These are phyloP conservation scores for Stegodyphus mimosarum DNA, from an alignment of 1,140 invertebrate genomes.

Conservation along the genomic window DNA sequence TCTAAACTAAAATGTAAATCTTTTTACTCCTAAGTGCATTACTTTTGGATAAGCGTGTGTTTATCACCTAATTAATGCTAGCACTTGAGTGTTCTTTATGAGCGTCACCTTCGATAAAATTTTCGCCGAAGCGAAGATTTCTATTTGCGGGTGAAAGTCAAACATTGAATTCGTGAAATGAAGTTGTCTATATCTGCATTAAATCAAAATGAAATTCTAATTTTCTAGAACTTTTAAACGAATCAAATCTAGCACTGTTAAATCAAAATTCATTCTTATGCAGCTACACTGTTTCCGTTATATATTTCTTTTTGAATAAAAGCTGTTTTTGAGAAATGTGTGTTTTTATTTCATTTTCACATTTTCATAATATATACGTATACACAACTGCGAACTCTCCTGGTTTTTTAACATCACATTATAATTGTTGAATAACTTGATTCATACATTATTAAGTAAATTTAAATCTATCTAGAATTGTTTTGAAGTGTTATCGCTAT, in stretches of 20 bases:
- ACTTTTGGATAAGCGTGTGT: conserved; percentile 1
- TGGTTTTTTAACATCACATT: too few species aligned
- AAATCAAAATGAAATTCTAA: not conserved
- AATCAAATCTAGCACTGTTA: not conserved
- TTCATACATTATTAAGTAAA: too few species aligned
- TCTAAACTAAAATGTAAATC: not conserved
- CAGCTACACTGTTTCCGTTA: not conserved
- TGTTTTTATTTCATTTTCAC: not conserved
- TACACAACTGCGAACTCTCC: too few species aligned
- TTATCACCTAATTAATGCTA: not conserved
- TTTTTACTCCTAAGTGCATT: not conserved
- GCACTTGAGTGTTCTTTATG: not conserved
- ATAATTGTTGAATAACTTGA: too few species aligned
- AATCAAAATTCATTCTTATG: not conserved
- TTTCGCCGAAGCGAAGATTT: conserved; percentile 2
- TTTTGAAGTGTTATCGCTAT: too few species aligned
- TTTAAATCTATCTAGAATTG: too few species aligned
- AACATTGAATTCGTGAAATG: not conserved
- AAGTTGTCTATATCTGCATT: not conserved
- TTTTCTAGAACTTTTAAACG: not conserved
- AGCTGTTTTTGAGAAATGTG: not conserved
- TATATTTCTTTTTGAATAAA: not conserved
- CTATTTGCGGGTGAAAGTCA: not conserved
- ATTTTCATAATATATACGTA: too few species aligned
- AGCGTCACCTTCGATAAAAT: not conserved